Evolutionary conservation across 92 coral and sea anemone species (phyloP).

Genomic region (Porites evermanni): DNA sequence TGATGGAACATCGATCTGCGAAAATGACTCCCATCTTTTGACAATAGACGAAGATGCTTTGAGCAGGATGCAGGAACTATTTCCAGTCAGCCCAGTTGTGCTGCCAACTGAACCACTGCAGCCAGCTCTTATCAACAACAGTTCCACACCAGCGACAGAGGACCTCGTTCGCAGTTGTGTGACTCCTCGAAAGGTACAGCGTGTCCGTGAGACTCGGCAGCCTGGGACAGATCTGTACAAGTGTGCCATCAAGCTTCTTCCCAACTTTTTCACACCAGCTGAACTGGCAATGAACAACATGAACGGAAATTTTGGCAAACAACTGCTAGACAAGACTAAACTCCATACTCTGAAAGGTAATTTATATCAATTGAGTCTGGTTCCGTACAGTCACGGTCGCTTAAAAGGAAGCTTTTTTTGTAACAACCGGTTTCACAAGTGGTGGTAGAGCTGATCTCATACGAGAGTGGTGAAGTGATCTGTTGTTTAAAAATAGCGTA

Average conservation of each 20-base stretch:
- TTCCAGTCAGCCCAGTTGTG: constrained; percentile 30
- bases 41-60: constrained; percentile 25
- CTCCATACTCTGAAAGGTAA: constrained; percentile 15
- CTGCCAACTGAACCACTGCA: constrained; percentile 10
- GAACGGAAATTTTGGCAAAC: neutral
- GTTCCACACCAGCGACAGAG: constrained; percentile 36
- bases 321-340: neutral
- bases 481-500: neutral
- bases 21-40: neutral
- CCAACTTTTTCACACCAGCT: neutral
- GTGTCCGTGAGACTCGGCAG: constrained; percentile 31
- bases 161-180: constrained; percentile 54
- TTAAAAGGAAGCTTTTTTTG: too few species aligned
- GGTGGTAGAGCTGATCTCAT: neutral
- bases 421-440: neutral
- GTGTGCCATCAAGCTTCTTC: constrained; percentile 27
- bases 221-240: constrained; percentile 6
- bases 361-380: neutral
- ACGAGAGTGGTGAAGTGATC: too few species aligned
- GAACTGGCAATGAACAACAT: constrained; percentile 13
- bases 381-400: too few species aligned
- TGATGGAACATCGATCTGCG: neutral
- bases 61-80: constrained; percentile 17
- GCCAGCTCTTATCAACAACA: constrained; percentile 8
- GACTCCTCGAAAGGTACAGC: constrained; percentile 29